phyloP scores from a whole-genome alignment of 2,113 vertebrate genomes.

The Benitochromis conjunctus region DNA sequence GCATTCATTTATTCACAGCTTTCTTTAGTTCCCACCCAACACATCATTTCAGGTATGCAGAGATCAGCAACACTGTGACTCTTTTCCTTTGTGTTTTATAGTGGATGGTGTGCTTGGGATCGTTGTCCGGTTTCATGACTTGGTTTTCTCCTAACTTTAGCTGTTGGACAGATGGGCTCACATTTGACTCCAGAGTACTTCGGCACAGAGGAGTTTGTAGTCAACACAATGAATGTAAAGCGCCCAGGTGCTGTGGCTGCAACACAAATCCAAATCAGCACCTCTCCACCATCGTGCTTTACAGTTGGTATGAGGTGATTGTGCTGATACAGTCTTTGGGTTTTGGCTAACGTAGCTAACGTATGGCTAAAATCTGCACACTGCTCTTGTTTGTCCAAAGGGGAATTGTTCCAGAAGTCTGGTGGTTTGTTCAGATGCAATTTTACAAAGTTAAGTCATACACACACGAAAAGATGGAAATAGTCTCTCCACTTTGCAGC shows the following conservation, averaged over 20 bases:
- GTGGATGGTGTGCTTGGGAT: neutral
- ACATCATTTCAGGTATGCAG: neutral
- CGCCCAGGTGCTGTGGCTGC: accelerated
- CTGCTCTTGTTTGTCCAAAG: neutral
- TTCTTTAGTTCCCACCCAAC: neutral
- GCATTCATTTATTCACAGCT: neutral
- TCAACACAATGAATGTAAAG: neutral
- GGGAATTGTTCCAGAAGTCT: neutral
- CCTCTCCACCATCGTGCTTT: accelerated
- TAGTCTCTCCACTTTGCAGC: neutral
- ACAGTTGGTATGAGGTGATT: neutral
- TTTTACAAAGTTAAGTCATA: neutral
- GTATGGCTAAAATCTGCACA: neutral
- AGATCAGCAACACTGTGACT: neutral
- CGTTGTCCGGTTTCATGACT: neutral
- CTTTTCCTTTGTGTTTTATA: neutral
- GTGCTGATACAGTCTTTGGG: neutral
- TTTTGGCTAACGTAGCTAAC: neutral
- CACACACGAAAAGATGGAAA: neutral
- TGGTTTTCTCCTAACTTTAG: neutral
- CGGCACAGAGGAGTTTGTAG: neutral
- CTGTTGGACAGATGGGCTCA: neutral
- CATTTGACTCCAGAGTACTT: neutral
- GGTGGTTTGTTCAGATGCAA: neutral
- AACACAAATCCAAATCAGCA: neutral